Evolutionary conservation across 2,113 vertebrate genomes (phyloP), one percentile per base, ranked within the genome.

Genomic region (Rutilus rutilus): DNA sequence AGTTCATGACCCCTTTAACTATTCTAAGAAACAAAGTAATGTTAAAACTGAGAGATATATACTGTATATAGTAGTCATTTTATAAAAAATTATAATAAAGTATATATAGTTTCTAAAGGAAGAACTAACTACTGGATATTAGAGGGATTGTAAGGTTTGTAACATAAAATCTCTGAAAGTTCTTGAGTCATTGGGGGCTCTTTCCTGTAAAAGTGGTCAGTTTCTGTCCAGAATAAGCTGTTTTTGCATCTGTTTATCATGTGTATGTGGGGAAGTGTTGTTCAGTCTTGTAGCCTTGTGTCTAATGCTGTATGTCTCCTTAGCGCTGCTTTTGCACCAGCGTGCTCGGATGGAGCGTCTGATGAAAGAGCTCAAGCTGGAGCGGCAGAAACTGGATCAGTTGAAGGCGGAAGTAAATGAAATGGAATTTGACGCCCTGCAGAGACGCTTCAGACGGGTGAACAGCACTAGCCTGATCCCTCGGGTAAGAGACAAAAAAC

Each of bases 311-410:
- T 57, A 12, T 84, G 47, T 82, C 12, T 73, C 76, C 82, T 27
- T 91, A 99, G 98, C 98, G 89, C 97, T 99, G 91, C 93, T 99
- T 91, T 96, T 99, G 90, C 98, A 99, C 94, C 98, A 99, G 78
- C 95, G 97, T 86, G 98, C 98, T 88, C 96, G 98, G 92, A 99
- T 99, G 98, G 97, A 99, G 95, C 96, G 98, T 85, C 94, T 99
- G 91, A 90, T 96, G 92, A 99, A 99, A 93, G 97, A 98, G 27
- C 93, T 99, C 90, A 94, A 94, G 91, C 88, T 96, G 89, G 97
- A 99, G 93, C 96, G 93, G 86, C 97, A 98, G 90, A 98, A 97
- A 87, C 95, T 99, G 7, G 97, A 99, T 86, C 95, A 94, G 19
- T 91, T 99, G 89, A 99, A 99, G 92, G 90, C 95, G 0, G 97